Evolutionary conservation across 2,888 invertebrate genomes (phyloP), one percentile per base, ranked within the genome.

Genomic region (Pachliopta kotzebuea): DNA sequence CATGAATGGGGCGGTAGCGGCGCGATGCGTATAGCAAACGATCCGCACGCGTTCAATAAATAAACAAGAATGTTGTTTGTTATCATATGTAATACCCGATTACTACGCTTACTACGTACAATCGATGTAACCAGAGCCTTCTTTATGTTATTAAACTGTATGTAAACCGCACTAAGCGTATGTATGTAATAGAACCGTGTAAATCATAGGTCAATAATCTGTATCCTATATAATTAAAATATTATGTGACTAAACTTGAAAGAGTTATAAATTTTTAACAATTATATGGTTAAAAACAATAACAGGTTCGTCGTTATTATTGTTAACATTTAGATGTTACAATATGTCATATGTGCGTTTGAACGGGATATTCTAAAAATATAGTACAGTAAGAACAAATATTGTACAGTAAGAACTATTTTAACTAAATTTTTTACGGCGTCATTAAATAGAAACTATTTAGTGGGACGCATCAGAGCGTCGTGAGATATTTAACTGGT

Each of bases 11-110:
- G 45, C 45, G 18, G 4, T 63, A 60, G 42, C 56, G 62, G 68
- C 61, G 61, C 66, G 59, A 63, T 56, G 57, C 57, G 62, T 56
- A 66, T 70, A 73, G 71, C 68, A 58, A 69, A 62, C 66, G 67
- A 68, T 66, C 69, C 71, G 70, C 67, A 69, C 69, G 71, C 74
- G 71, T 68, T 66, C 68, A 67, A 60, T 67, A 68, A 64, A 70
- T 71, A 72, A 73, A 72, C 70, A 70, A 66, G 56, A 60, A 68
- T 73, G 53, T 65, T 75, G 65, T 73, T 72, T 71, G 64, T 67
- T 60, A 61, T 63, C 42, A 45, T 45, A 49, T 60, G 54, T 56
- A 61, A 26, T 53, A 55, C 58, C 8, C 61, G 60, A 52, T 52
- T 52, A 52, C 50, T 52, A 52, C 50, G 21, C 21, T 7, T 11